phyloP scores from a whole-genome alignment of 2,888 invertebrate species.

The Brachyopa scutellaris region DNA sequence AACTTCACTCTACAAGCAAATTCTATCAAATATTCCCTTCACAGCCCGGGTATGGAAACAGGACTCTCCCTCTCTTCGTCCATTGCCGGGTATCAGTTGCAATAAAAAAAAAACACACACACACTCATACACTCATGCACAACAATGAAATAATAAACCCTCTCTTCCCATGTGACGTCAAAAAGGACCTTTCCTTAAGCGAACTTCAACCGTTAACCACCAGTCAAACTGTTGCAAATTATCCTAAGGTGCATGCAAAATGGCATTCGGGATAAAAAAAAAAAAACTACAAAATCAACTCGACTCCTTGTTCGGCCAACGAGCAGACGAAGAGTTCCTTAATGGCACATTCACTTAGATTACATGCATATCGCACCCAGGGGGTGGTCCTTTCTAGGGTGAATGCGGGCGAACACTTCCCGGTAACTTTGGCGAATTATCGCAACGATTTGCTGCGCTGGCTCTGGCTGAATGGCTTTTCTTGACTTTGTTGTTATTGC shows the following conservation, averaged over 20 bases:
- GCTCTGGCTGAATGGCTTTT: constrained; percentile 51
- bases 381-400: not conserved
- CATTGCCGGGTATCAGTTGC: constrained; percentile 64
- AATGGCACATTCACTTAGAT: constrained; percentile 70
- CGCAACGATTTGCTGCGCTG: constrained; percentile 66
- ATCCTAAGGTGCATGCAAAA: constrained; percentile 65
- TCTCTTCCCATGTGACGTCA: constrained; percentile 47
- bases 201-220: constrained; percentile 30
- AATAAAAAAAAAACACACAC: constrained; percentile 47
- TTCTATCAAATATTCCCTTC: constrained; percentile 61
- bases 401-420: no score
- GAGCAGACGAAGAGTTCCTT: constrained; percentile 35
- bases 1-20: constrained; percentile 29
- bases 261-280: not conserved
- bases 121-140: constrained; percentile 29
- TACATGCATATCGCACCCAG: constrained; percentile 65
- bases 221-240: constrained; percentile 71
- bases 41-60: constrained; percentile 4
- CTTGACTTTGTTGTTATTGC: constrained; percentile 24
- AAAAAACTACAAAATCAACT: no score
- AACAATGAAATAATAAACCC: constrained; percentile 71
- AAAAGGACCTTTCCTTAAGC: constrained; percentile 34
- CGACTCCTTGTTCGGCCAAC: no score
- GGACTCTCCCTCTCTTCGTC: constrained; percentile 49
- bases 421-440: constrained; percentile 70